Percentiles rank a stretch among this genome's conserved stretches.
phyloP scores from a whole-genome alignment of 2,888 invertebrate species.

The Acleris sparsana region DNA sequence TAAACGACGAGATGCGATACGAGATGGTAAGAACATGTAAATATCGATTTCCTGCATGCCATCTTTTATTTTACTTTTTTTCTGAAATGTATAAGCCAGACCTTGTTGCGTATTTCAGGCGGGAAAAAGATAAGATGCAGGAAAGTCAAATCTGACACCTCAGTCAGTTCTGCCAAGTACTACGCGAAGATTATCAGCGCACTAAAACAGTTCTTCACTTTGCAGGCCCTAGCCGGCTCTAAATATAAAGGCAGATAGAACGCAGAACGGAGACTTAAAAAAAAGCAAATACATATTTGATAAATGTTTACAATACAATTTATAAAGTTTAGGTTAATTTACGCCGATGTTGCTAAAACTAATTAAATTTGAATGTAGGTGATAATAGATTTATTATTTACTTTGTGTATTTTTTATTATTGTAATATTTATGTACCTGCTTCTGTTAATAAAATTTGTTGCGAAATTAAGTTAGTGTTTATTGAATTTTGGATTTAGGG shows the following conservation, averaged over 20 bases:
- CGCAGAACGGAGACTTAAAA: constrained; percentile 39
- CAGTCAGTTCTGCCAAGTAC: constrained; percentile 73
- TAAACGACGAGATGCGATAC: constrained; percentile 96
- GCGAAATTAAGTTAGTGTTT: constrained; percentile 42
- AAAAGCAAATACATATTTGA: constrained; percentile 18
- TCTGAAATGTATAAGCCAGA: constrained; percentile 52
- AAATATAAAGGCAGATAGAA: constrained; percentile 77
- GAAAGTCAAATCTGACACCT: constrained; percentile 76
- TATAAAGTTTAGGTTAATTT: constrained; percentile 18
- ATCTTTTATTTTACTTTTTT: constrained; percentile 34
- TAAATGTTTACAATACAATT: constrained; percentile 24
- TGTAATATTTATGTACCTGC: constrained; percentile 60
- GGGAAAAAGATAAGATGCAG: constrained; percentile 80
- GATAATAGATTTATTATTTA: constrained; percentile 57
- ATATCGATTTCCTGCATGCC: constrained; percentile 61
- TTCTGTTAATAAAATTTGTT: constrained; percentile 72
- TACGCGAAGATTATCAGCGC: constrained; percentile 78
- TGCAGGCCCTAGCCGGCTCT: constrained; percentile 76
- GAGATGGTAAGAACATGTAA: constrained; percentile 90
- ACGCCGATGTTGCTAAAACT: constrained; percentile 16
- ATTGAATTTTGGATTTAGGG: background rate
- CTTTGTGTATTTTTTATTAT: constrained; percentile 72
- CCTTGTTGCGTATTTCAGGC: constrained; percentile 70
- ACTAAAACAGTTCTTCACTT: constrained; percentile 81
- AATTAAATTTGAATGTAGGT: constrained; percentile 45